Evolutionary conservation across 2,797 vertebrate genomes (phyloP).

Genomic region (Microchirus variegatus): DNA sequence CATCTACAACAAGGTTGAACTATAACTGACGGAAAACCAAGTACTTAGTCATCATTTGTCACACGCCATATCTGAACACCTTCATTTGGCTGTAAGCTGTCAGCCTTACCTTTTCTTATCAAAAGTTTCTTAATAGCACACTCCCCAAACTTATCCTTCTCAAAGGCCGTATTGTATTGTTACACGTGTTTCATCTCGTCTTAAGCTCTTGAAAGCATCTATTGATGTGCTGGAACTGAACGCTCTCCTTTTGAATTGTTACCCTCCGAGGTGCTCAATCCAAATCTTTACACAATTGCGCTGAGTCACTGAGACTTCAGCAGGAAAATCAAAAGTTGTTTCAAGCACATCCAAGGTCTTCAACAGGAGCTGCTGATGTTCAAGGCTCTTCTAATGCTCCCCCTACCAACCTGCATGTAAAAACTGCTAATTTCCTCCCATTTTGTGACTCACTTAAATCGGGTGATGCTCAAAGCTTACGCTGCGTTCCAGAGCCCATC

Average conservation of each 20-base stretch:
- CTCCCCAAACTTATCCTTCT: constrained; percentile 58
- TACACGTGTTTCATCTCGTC: constrained; percentile 57
- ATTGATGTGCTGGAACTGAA: constrained; percentile 59
- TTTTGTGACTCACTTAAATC: constrained; percentile 44
- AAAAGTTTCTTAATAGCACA: constrained; percentile 62
- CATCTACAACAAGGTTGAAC: constrained; percentile 63
- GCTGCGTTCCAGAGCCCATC: too few relatives aligned
- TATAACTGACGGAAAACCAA: constrained; percentile 62
- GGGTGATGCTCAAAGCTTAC: constrained; percentile 20
- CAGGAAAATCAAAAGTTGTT: constrained; percentile 76
- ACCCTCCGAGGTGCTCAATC: constrained; percentile 74
- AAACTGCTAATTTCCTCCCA: constrained; percentile 60
- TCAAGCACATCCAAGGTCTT: constrained; percentile 76
- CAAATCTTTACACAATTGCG: constrained; percentile 72
- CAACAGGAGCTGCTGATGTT: constrained; percentile 75
- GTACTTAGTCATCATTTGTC: constrained; percentile 53
- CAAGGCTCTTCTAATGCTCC: constrained; percentile 71
- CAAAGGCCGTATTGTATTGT: constrained; percentile 47
- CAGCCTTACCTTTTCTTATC: constrained; percentile 59
- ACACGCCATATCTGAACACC: constrained; percentile 40
- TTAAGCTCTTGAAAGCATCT: constrained; percentile 59
- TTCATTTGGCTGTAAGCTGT: constrained; percentile 45
- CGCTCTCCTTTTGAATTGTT: constrained; percentile 64
- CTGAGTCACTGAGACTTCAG: constrained; percentile 71
- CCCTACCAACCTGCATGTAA: constrained; percentile 69